Evolutionary conservation across 2,888 invertebrate genomes (phyloP).

Genomic region (Homarus gammarus): DNA sequence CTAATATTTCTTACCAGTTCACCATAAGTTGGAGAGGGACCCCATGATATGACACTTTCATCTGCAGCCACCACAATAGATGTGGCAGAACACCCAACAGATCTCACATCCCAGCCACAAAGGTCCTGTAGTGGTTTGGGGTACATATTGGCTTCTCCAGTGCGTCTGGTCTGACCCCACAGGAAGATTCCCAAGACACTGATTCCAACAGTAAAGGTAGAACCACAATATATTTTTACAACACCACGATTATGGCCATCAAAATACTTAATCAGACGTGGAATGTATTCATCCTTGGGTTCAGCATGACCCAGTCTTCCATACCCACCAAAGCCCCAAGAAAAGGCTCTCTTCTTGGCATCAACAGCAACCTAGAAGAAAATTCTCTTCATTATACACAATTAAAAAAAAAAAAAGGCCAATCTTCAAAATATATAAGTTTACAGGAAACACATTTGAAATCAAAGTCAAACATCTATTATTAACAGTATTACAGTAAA

Average conservation of each 20-base stretch:
- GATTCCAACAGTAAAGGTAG: conserved; percentile 91
- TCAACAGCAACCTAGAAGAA: conserved; percentile 87
- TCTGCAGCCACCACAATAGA: conserved; percentile 92
- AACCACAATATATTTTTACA: conserved; percentile 85
- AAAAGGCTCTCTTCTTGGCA: conserved; percentile 91
- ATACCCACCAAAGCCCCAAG: conserved; percentile 98
- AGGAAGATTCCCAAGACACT: conserved; percentile 89
- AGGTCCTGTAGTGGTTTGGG: conserved; percentile 96
- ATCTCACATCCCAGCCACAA: conserved; percentile 94
- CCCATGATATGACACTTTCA: conserved; percentile 94
- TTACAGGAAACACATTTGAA: too few species aligned
- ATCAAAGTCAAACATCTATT: too few species aligned
- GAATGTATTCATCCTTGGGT: conserved; percentile 93
- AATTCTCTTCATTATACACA: too few species aligned
- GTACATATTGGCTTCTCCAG: conserved; percentile 97
- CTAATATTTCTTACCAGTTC: conserved; percentile 86
- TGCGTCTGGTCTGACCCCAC: conserved; percentile 95
- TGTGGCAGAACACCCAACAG: conserved; percentile 90
- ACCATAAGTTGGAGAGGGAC: conserved; percentile 95
- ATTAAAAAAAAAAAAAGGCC: too few species aligned
- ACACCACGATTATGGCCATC: conserved; percentile 92
- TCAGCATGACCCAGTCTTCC: conserved; percentile 96
- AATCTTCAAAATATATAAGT: too few species aligned
- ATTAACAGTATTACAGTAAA: too few species aligned
- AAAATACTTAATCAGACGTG: conserved; percentile 91